Percentiles rank a stretch among this genome's conserved stretches.
Conservation (phyloP, 1,140 invertebrate species). For the Eumeta japonica region DNA sequence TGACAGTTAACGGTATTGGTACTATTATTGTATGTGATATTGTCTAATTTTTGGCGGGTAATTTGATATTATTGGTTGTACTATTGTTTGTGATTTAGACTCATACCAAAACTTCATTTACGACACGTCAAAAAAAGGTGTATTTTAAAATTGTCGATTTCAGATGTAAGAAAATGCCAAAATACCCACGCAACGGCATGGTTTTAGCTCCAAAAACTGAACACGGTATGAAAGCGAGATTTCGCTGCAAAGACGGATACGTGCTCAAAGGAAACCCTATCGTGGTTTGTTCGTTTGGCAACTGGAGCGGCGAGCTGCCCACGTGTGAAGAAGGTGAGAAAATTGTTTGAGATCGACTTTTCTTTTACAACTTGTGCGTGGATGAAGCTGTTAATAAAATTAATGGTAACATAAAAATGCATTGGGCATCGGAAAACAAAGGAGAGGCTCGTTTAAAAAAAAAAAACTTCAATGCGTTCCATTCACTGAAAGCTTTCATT, state of each 20-base stretch:
- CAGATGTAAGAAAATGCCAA: conserved; percentile 87
- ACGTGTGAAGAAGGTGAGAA: conserved; percentile 77
- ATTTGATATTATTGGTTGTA: neutral
- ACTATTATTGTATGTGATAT: conserved; percentile 2
- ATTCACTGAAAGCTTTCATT: neutral
- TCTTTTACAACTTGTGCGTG: too few species aligned
- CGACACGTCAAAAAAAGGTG: too few species aligned
- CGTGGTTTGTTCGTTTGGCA: conserved; percentile 83
- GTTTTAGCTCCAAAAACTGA: conserved; percentile 94
- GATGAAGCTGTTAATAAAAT: too few species aligned
- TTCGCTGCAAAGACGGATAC: conserved; percentile 90
- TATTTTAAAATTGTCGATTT: too few species aligned
- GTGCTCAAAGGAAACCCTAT: conserved; percentile 72
- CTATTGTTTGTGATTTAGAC: too few species aligned
- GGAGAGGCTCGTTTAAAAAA: neutral
- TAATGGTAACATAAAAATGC: too few species aligned
- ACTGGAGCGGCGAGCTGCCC: conserved; percentile 86
- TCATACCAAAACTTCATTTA: too few species aligned
- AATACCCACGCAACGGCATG: conserved; percentile 85
- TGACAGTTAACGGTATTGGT: too few species aligned
- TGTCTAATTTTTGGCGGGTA: neutral
- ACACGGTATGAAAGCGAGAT: conserved; percentile 89
- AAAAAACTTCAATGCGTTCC: too few species aligned
- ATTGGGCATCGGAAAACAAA: neutral
- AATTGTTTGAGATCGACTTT: too few species aligned